Base-by-base conservation (phyloP, 2,888 invertebrate species). In the Amaurobius ferox region DNA sequence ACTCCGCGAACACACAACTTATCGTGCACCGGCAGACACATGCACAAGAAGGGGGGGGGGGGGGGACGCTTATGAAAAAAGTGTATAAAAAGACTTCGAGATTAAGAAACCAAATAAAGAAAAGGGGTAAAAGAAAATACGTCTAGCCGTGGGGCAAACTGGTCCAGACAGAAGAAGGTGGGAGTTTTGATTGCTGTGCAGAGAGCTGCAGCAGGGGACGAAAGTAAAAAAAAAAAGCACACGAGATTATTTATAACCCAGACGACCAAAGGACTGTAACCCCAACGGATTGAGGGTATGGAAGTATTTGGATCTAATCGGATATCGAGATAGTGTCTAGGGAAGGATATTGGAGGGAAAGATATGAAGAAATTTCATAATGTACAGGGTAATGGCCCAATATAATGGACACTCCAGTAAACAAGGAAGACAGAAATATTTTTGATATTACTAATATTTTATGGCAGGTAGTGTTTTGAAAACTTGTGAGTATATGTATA, bases 11-110 rank as follows among this genome's bases (percentile, higher is more conserved):
- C 70, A 55, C 81, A 81, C 81, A 70, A 72, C 30, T 73, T 81
- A 81, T 81, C 81, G 70, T 76, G 81, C 81, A 44, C 61, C 81
- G 32, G 76, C 81, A 76, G 70, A 81, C 81, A 44, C 74, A 79
- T 40, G 66, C 40, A 16, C 11, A 44, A 1, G 44, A 1, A 23
- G 5, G 5, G 23, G 16, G 23, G 23, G 23, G 23, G 23, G 11
- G 55, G 23, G 23, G 23, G 19, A 23, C 1, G 23, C 1, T 23
- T 6, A 23, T 5, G 5, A 23, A 35, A 55, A 23, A 55, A 1
- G 23, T 19, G 23, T 3, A 55, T 23, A 55, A 19, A 23, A 19
- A 55, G 2, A 55, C 55, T 55, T 23, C 23, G 23, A 55, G 55
- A 55, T 55, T 39, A 71, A 70, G 79, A 66, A 30, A 66, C 6